Percentiles rank a stretch among this genome's conserved stretches.
These are phyloP conservation scores for Phaethon lepturus DNA, from an alignment of 2,113 vertebrate species.

Conservation along the genomic window DNA sequence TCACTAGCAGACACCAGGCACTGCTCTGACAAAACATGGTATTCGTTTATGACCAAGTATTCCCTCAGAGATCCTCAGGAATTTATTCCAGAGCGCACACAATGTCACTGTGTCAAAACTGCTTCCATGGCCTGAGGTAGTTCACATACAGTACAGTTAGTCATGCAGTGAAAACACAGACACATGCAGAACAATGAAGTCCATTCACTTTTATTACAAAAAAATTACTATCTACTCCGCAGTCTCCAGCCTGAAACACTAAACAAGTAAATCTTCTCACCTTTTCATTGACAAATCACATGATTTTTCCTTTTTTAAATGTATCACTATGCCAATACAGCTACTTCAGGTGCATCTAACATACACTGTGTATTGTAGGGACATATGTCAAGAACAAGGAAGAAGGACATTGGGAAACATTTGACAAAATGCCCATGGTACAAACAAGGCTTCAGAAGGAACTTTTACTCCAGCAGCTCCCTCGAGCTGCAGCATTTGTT, in stretches of 20 bases:
- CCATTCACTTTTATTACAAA: neutral
- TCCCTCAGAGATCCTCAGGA: neutral
- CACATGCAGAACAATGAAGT: neutral
- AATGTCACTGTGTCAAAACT: fast-evolving
- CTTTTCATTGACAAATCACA: neutral
- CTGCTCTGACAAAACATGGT: neutral
- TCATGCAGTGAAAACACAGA: neutral
- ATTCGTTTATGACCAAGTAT: neutral
- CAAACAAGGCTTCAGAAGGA: neutral
- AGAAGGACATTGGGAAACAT: neutral
- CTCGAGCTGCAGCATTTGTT: neutral
- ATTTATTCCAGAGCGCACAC: neutral
- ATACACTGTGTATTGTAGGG: fast-evolving
- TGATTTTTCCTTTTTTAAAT: neutral
- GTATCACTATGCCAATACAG: neutral
- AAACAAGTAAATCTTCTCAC: neutral
- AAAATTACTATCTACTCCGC: neutral
- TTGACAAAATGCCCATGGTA: neutral
- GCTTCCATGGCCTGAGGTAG: neutral
- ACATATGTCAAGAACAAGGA: neutral
- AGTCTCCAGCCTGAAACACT: neutral
- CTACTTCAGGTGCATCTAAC: neutral
- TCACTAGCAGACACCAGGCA: neutral
- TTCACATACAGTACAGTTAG: neutral
- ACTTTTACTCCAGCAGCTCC: neutral